Percentiles rank a stretch among this genome's conserved stretches.
phyloP scores from a whole-genome alignment of 2,113 vertebrate species.

The Stomatorhinus ivindoensis region DNA sequence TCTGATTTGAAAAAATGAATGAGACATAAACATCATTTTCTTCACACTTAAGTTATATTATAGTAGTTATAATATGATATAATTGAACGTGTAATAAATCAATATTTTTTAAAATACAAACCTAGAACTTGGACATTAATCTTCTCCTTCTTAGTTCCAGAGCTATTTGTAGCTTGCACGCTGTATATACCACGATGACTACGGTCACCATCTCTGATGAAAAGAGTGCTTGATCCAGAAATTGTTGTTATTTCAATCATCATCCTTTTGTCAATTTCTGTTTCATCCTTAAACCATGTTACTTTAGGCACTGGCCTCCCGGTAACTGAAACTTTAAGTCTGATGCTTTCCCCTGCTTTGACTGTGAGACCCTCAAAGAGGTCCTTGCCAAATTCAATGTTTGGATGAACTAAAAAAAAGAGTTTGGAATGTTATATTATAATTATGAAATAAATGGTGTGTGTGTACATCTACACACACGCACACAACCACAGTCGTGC shows the following conservation, averaged over 20 bases:
- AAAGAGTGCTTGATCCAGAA: slow-evolving; percentile 80
- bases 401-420: slow-evolving; percentile 72
- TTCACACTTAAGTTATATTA: background rate
- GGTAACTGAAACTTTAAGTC: slow-evolving; percentile 76
- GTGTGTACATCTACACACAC: background rate
- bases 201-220: slow-evolving; percentile 83
- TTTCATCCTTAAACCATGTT: slow-evolving; percentile 79
- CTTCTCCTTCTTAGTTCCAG: slow-evolving; percentile 76
- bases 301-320: slow-evolving; percentile 88
- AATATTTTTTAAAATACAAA: slow-evolving; percentile 40
- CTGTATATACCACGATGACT: slow-evolving; percentile 82
- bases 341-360: slow-evolving; percentile 87
- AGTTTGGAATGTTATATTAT: background rate
- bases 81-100: background rate
- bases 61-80: background rate
- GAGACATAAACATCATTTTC: background rate
- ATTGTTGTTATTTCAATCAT: slow-evolving; percentile 73
- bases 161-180: slow-evolving; percentile 85
- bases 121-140: slow-evolving; percentile 90
- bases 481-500: background rate
- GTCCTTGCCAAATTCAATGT: slow-evolving; percentile 87
- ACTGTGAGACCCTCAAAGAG: slow-evolving; percentile 88
- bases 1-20: slow-evolving; percentile 57
- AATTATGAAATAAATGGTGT: background rate
- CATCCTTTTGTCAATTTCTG: slow-evolving; percentile 78